These are phyloP conservation scores for Eutrigla gurnardus DNA, from an alignment of 2,797 vertebrate species.

Conservation along the genomic window DNA sequence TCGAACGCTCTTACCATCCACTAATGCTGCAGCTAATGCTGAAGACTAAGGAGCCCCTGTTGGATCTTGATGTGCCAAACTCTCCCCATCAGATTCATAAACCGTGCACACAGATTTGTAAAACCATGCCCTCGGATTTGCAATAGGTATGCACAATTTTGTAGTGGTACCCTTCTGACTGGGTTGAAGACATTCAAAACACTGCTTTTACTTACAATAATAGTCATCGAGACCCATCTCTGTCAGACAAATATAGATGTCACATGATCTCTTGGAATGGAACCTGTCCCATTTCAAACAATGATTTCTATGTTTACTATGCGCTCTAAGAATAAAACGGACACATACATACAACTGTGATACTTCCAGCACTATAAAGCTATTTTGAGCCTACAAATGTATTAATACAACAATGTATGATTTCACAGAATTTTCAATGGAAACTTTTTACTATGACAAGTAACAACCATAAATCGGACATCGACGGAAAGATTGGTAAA, in stretches of 20 bases:
- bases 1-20: too few relatives aligned
- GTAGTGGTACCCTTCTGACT: too few relatives aligned
- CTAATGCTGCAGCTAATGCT: not conserved
- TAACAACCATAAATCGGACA: not conserved
- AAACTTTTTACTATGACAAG: not conserved
- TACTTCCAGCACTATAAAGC: not conserved
- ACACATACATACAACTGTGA: not conserved
- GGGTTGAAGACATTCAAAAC: not conserved
- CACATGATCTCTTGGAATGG: not conserved
- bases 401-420: not conserved
- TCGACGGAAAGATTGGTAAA: not conserved
- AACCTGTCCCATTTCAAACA: not conserved
- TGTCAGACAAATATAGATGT: not conserved
- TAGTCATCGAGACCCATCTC: not conserved
- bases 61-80: too few relatives aligned
- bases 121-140: not conserved
- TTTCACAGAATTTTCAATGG: not conserved
- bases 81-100: too few relatives aligned
- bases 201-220: not conserved
- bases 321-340: not conserved
- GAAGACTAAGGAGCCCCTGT: not conserved
- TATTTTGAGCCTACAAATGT: not conserved
- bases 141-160: too few relatives aligned
- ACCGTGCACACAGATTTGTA: not conserved
- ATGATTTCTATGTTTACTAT: not conserved